Conservation (phyloP, 2,888 invertebrate species). For the Xestoiulus laeticollis region DNA sequence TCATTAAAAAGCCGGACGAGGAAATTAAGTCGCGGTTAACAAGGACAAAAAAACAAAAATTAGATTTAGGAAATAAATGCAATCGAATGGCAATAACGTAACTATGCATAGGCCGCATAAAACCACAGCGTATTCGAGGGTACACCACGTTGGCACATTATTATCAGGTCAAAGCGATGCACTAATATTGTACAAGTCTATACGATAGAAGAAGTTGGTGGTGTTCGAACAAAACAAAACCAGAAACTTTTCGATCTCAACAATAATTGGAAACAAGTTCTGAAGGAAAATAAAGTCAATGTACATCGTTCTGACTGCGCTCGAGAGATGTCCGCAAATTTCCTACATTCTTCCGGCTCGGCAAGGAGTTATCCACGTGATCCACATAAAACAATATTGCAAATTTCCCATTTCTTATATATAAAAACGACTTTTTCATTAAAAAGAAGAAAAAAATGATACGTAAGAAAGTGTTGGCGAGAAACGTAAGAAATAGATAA, state of each 20-base stretch:
- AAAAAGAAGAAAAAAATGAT: neutral
- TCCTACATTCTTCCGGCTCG: neutral
- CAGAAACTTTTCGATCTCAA: neutral
- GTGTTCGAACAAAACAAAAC: neutral
- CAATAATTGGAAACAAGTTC: neutral
- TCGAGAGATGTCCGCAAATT: constrained; percentile 8
- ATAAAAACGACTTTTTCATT: constrained; percentile 40
- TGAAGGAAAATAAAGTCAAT: neutral
- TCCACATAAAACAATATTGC: constrained; percentile 48
- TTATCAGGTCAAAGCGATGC: constrained; percentile 8
- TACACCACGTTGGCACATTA: constrained; percentile 13
- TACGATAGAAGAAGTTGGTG: neutral
- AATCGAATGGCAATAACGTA: neutral
- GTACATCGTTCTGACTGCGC: neutral
- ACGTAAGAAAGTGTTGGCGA: constrained; percentile 5
- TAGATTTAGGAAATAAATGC: neutral
- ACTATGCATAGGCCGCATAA: neutral
- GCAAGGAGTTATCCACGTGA: neutral
- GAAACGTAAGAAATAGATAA: neutral
- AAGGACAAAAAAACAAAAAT: neutral
- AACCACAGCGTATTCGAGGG: neutral
- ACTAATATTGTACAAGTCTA: neutral
- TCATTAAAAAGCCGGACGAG: neutral
- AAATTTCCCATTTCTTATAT: constrained; percentile 50
- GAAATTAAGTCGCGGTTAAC: neutral